Base-by-base conservation (phyloP, 2,113 vertebrate genomes). In the Aix galericulata region DNA sequence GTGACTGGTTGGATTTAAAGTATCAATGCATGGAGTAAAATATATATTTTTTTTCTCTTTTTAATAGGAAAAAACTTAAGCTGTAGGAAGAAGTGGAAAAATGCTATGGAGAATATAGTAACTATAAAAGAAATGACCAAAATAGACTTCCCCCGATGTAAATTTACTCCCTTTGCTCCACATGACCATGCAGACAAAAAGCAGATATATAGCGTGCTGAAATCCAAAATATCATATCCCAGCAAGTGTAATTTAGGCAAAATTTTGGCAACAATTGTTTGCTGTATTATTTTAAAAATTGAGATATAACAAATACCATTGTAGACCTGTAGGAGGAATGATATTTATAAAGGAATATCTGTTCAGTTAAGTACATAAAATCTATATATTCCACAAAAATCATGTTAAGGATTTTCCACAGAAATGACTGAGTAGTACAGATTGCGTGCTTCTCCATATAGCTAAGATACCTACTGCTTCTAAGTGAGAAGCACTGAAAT, bases 1-100 rank as follows among this genome's bases (percentile, higher is more conserved):
- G 82, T 93, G 96, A 97, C 97, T 89, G 75, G 96, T 95, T 96
- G 97, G 95, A 97, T 96, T 96, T 93, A 89, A 95, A 97, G 77
- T 71, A 88, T 80, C 94, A 96, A 95, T 77, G 89, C 95, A 97
- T 2, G 89, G 97, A 95, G 78, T 91, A 96, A 86, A 97, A 93
- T 76, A 94, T 97, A 93, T 94, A 87, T 93, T 69, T 88, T 50
- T 89, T 89, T 63, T 82, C 86, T 69, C 89, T 32, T 90, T 89
- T 87, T 91, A 82, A 64, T 64, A 16, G 27, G 53, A 92, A 91
- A 92, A 69, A 67, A 40, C 93, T 29, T 87, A 93, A 80, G 56
- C 82, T 77, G 69, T 34, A 82, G 56, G 59, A 88, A 96, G 34
- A 77, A 48, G 52, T 64, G 40, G 83, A 52, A 94, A 88, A 95